These are phyloP conservation scores for Euspilapteryx auroguttella DNA, from an alignment of 2,888 invertebrate genomes.

Conservation along the genomic window DNA sequence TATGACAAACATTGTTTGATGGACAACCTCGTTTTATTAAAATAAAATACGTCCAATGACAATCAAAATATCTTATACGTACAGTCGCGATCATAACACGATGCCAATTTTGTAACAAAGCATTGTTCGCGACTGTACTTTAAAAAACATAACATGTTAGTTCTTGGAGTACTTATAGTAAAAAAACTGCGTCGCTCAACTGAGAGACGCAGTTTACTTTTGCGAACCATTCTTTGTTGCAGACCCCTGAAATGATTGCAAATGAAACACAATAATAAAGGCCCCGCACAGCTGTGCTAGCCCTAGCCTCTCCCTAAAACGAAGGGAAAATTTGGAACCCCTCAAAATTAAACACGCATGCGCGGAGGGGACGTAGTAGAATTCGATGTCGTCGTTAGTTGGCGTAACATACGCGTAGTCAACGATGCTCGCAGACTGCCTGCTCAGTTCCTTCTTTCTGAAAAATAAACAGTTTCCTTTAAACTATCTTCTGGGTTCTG, in stretches of 20 bases:
- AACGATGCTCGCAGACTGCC: constrained; percentile 27
- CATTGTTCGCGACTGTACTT: too few relatives aligned
- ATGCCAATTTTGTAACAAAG: too few relatives aligned
- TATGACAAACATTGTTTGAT: too few relatives aligned
- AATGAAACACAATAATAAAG: constrained; percentile 11
- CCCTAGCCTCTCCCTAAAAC: constrained; percentile 25
- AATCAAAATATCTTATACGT: too few relatives aligned
- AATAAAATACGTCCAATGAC: too few relatives aligned
- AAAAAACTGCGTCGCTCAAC: too few relatives aligned
- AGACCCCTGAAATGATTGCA: not conserved
- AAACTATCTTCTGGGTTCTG: not conserved
- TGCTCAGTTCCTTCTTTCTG: not conserved
- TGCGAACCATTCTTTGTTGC: too few relatives aligned
- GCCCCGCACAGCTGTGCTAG: constrained; percentile 39
- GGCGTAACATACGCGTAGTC: constrained; percentile 27
- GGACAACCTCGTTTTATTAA: too few relatives aligned
- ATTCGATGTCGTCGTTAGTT: constrained; percentile 24
- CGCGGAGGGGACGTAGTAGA: constrained; percentile 37
- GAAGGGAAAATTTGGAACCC: constrained; percentile 35
- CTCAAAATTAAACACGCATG: constrained; percentile 43
- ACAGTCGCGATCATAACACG: too few relatives aligned
- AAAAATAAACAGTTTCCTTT: not conserved
- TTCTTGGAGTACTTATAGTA: too few relatives aligned
- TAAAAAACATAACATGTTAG: too few relatives aligned
- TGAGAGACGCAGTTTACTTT: too few relatives aligned